Conservation (phyloP, 2,113 vertebrate species). For the Nesogale talazaci region DNA sequence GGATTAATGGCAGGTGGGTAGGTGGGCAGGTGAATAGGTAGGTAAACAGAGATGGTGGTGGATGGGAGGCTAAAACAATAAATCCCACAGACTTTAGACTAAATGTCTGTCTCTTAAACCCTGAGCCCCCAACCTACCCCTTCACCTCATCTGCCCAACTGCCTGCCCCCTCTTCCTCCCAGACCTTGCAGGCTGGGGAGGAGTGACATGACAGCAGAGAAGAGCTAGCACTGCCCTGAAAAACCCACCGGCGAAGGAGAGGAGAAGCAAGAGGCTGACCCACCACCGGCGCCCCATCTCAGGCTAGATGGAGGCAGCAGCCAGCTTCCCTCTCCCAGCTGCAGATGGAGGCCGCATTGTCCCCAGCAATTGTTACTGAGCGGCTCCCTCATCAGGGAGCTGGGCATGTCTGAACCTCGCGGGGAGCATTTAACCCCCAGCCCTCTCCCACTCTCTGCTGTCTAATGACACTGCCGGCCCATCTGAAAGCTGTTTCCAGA, state of each 20-base stretch:
- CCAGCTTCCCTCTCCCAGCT: not conserved
- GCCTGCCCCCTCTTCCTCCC: not conserved
- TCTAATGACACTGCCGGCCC: not conserved
- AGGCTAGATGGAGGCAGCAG: constrained; percentile 39
- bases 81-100: not conserved
- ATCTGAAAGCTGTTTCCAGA: constrained; percentile 59
- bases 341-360: not conserved
- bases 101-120: not conserved
- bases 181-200: not conserved
- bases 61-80: not conserved
- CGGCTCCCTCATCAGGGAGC: rapidly evolving
- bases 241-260: not conserved
- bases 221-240: not conserved
- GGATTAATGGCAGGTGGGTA: no score
- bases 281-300: not conserved
- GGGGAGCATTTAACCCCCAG: not conserved
- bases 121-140: not conserved
- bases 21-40: rapidly evolving
- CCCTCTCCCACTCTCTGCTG: not conserved
- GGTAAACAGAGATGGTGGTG: not conserved
- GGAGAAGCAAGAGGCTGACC: not conserved
- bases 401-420: not conserved
- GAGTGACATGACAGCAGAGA: not conserved
- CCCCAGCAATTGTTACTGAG: constrained; percentile 12
- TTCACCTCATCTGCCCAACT: not conserved